Evolutionary conservation across 2,888 invertebrate species (phyloP), one percentile per base, ranked within the genome.

Genomic region (Thalpophila matura): DNA sequence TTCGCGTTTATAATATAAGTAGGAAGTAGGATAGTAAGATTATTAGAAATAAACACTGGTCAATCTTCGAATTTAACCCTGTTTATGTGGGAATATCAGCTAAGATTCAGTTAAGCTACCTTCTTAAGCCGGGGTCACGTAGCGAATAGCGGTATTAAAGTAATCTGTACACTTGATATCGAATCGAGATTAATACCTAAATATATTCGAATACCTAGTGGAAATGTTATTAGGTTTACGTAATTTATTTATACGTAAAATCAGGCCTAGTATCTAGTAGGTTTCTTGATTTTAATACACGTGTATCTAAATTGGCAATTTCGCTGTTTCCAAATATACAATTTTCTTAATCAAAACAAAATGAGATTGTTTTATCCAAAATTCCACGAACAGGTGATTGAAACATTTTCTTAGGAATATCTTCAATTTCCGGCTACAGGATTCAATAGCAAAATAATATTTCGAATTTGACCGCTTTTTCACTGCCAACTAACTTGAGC

Each of bases 71-170:
- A 40, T 14, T 29, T 14, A 46, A 55, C 27, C 27, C 31, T 46
- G 3, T 16, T 14, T n/a, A n/a, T 37, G 27, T 45, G 47, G 33
- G 20, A 54, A 33, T 46, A 20, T 38, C 45, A 55, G 24, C 37
- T 49, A 46, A 54, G 59, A 37, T 43, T 54, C 18, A 14, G 45
- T 42, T 61, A 55, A 74, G 57, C 54, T 24, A 20, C 18, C 5
- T 31, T 38, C 40, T 51, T 57, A 61, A 65, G 46, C 54, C 1
- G 27, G 33, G 64, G 57, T 60, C 75, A 69, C 70, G 75, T 65
- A 50, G 57, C 40, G 27, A 37, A 38, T 72, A 55, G 37, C 7
- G 7, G 35, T 29, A 22, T 50, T 66, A 40, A 33, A 38, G 24
- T 24, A 24, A 56, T 53, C 31, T 53, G 16, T 27, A n/a, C 12